Conservation (phyloP, 2,113 vertebrate species). For the Pangasianodon gigas region DNA sequence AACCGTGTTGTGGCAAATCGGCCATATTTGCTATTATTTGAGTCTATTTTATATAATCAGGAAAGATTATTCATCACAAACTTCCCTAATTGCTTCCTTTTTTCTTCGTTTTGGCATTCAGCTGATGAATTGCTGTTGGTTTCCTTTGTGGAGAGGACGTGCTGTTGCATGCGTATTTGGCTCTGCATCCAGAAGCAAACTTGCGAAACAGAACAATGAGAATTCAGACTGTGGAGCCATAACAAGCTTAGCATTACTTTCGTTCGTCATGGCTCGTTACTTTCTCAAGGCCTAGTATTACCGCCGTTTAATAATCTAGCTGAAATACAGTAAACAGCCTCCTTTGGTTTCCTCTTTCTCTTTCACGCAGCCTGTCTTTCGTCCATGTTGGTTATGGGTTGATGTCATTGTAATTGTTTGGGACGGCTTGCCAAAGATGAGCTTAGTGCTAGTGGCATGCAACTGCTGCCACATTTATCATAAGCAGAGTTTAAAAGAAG, state of each 20-base stretch:
- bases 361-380: background rate
- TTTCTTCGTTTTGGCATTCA: background rate
- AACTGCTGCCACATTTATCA: constrained; percentile 29
- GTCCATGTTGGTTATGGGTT: constrained; percentile 6
- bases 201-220: constrained; percentile 31
- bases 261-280: constrained; percentile 22
- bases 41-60: constrained; percentile 10
- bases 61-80: constrained; percentile 3
- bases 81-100: background rate
- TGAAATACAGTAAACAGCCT: constrained; percentile 32
- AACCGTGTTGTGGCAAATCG: background rate
- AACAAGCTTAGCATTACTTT: constrained; percentile 16
- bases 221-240: background rate
- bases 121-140: background rate
- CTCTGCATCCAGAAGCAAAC: background rate
- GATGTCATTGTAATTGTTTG: constrained; percentile 56
- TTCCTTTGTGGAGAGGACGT: constrained; percentile 12
- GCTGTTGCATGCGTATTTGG: constrained; percentile 38
- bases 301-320: constrained; percentile 2
- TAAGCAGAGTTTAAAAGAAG: constrained; percentile 40
- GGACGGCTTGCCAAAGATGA: constrained; percentile 50
- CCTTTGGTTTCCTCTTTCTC: background rate
- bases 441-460: constrained; percentile 40
- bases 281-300: constrained; percentile 27
- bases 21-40: background rate